Conservation (phyloP, 2,797 vertebrate species). For the Xenopus petersii region DNA sequence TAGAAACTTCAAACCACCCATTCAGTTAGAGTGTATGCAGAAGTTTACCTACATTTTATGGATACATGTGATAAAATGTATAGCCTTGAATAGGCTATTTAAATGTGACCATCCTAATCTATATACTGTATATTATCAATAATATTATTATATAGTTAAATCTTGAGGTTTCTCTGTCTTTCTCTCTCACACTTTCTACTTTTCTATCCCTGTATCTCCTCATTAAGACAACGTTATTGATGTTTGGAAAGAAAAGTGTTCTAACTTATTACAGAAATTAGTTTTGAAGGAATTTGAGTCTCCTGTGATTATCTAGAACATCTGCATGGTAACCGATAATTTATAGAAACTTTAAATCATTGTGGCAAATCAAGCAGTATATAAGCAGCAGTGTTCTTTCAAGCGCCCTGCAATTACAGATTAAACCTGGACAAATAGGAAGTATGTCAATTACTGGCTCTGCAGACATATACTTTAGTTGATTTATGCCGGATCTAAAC, state of each 20-base stretch:
- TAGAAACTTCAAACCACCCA: too few relatives aligned
- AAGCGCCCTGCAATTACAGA: conserved; percentile 36
- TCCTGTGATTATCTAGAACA: conserved; percentile 37
- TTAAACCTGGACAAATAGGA: conserved; percentile 31
- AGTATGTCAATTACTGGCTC: conserved; percentile 30
- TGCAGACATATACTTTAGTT: conserved; percentile 17
- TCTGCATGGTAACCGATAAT: conserved; percentile 37
- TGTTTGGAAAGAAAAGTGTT: conserved; percentile 1
- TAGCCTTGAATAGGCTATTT: too few relatives aligned
- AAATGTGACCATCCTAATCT: too few relatives aligned
- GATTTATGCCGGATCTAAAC: conserved; percentile 3
- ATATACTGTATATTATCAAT: too few relatives aligned
- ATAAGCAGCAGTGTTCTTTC: conserved; percentile 30
- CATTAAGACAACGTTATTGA: neutral
- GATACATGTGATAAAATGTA: too few relatives aligned
- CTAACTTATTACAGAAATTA: conserved; percentile 35
- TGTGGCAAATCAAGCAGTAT: conserved; percentile 37
- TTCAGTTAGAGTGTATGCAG: too few relatives aligned
- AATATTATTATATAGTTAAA: too few relatives aligned
- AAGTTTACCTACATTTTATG: too few relatives aligned
- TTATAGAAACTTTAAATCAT: conserved; percentile 42
- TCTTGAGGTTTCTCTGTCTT: too few relatives aligned
- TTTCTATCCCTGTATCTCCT: too few relatives aligned
- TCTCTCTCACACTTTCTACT: too few relatives aligned
- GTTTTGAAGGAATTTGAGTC: conserved; percentile 15